phyloP scores from a whole-genome alignment of 2,888 invertebrate genomes.

The Ceraclea dissimilis region DNA sequence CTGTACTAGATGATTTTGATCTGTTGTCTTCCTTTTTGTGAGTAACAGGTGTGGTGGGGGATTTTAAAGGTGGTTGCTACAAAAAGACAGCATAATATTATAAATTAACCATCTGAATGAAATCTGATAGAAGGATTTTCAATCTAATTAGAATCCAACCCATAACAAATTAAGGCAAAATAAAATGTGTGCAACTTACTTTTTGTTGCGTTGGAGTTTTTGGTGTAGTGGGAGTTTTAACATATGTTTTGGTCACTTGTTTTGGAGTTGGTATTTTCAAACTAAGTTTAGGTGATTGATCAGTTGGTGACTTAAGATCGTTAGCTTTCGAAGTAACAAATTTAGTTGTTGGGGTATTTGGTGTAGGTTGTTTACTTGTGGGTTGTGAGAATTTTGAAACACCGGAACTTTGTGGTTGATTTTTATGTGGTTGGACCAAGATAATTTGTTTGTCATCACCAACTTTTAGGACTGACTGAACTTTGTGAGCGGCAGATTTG shows the following conservation, averaged over 20 bases:
- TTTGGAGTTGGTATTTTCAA: constrained; percentile 13
- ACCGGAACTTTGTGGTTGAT: not conserved
- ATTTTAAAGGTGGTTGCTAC: constrained; percentile 18
- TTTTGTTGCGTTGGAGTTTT: constrained; percentile 27
- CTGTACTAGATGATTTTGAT: constrained; percentile 43
- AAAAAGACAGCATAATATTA: not conserved
- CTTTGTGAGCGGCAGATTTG: constrained; percentile 23
- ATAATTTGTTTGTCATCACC: constrained; percentile 23
- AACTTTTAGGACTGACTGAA: constrained; percentile 27
- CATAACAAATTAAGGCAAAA: too few relatives aligned
- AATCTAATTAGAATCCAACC: too few relatives aligned
- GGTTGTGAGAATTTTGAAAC: constrained; percentile 7
- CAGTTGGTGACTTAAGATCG: constrained; percentile 29
- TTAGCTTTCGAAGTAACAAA: constrained; percentile 31
- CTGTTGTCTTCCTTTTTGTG: constrained; percentile 34
- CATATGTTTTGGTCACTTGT: constrained; percentile 5
- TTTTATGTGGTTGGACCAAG: constrained; percentile 28
- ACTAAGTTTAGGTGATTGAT: constrained; percentile 27
- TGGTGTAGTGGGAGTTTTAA: constrained; percentile 22
- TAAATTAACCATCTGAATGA: not conserved
- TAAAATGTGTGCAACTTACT: constrained; percentile 8
- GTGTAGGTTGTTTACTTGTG: constrained; percentile 29
- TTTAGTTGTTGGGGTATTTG: constrained; percentile 22
- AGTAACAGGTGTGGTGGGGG: constrained; percentile 35
- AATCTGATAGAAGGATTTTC: not conserved